Base-by-base conservation (phyloP, 2,113 vertebrate species). In the Hipposideros armiger region DNA sequence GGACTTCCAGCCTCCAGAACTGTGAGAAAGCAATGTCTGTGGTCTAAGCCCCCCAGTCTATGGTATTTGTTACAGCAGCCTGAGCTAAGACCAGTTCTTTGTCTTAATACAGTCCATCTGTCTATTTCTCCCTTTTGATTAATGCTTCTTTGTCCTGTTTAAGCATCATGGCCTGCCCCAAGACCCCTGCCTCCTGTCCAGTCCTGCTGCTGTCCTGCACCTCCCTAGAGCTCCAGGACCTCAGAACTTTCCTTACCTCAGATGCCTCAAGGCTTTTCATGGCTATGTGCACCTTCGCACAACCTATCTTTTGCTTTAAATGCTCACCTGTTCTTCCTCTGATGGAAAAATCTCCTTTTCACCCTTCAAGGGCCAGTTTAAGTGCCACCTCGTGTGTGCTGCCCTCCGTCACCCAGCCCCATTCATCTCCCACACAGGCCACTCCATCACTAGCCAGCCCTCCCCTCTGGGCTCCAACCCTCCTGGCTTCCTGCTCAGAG, bases 191-290 rank as follows among this genome's bases (percentile, higher is more conserved):
- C 56, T 22, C 54, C 56, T 17, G 26, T 4, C 19, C 69, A 32
- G n/a, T 26, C 32, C 58, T 52, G 22, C n/a, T 32, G 56, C 67
- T 5, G 11, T 26, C 45, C n/a, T 36, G 42, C 9, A 1, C 6
- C 0, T 50, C 14, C 0, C 58, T 45, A 52, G 0, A 0, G 45
- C n/a, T 74, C 13, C 4, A 1, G 58, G n/a, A 42, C 36, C 81
- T 76, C n/a, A 50, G 52, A 60, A 30, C 10, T 69, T 50, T 50
- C 50, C 42, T 36, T n/a, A 40, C 54, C 8, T 3, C 4, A 36
- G 9, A 42, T 32, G 45, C 58, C 32, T 40, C 45, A 30, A 74
- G 26, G 90, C 1, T 14, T 91, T 54, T 50, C 45, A 13, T 8
- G 80, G 26, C 28, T 26, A 56, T 14, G 45, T 50, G 14, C 56